A percentile compares a stretch with the other conserved stretches of the same genome.
These are phyloP conservation scores for Acrocephalus scirpaceus DNA, from an alignment of 2,797 vertebrate species.

Conservation along the genomic window DNA sequence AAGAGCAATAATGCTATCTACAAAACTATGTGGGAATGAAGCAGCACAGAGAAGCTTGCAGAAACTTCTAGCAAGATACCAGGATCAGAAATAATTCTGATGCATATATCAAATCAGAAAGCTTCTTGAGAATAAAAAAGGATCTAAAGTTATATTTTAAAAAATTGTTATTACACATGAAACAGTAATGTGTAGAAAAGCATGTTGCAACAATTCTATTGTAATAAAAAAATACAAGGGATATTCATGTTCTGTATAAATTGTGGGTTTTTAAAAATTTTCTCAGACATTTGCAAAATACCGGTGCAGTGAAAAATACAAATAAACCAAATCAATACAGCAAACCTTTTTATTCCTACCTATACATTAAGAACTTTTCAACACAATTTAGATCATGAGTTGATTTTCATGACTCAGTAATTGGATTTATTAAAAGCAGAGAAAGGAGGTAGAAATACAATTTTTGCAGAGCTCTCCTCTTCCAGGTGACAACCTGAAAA, in stretches of 20 bases:
- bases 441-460: neutral
- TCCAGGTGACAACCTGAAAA: neutral
- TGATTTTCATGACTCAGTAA: neutral
- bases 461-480: neutral
- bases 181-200: neutral
- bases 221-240: neutral
- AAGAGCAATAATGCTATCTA: neutral
- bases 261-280: accelerated
- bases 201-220: neutral
- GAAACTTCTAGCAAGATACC: neutral
- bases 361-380: neutral
- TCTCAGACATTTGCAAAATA: neutral
- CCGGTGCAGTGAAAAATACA: neutral
- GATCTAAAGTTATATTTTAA: neutral
- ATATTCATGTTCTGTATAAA: neutral
- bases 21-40: neutral
- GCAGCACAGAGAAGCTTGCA: neutral
- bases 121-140: neutral
- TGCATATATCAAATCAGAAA: neutral
- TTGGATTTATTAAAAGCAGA: neutral
- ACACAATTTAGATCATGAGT: neutral
- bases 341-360: neutral
- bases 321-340: neutral
- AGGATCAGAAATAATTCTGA: neutral
- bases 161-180: neutral